phyloP scores from a whole-genome alignment of 2,113 vertebrate genomes.

The Rafetus swinhoei region DNA sequence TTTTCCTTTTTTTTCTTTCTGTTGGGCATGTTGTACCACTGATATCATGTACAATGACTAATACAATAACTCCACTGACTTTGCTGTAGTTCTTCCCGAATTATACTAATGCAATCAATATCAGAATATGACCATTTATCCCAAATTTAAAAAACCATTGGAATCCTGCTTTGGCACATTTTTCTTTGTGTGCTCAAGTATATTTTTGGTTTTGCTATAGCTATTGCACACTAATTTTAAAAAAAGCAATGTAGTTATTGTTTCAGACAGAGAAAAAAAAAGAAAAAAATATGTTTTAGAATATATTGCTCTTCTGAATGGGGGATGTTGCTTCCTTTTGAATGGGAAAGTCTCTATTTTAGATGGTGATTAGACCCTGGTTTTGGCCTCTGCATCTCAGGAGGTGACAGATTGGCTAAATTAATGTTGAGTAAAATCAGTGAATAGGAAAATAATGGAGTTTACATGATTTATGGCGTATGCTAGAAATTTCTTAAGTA shows the following conservation, averaged over 20 bases:
- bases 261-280: not conserved
- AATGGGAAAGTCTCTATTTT: not conserved
- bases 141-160: not conserved
- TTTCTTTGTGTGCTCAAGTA: not conserved
- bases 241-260: not conserved
- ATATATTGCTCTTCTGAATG: not conserved
- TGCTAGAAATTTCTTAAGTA: conserved; percentile 42
- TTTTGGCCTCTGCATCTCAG: not conserved
- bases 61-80: not conserved
- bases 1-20: not conserved
- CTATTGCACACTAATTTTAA: not conserved
- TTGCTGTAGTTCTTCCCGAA: not conserved
- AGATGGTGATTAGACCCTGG: not conserved
- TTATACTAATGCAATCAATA: no score
- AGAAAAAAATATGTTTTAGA: not conserved
- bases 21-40: not conserved
- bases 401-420: conserved; percentile 3
- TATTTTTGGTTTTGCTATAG: not conserved
- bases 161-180: not conserved
- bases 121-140: not conserved
- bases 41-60: not conserved
- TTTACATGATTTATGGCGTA: conserved; percentile 58
- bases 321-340: not conserved
- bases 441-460: conserved; percentile 60
- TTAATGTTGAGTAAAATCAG: conserved; percentile 49